Base-by-base conservation (phyloP, 2,113 vertebrate genomes). In the Danionella cerebrum region DNA sequence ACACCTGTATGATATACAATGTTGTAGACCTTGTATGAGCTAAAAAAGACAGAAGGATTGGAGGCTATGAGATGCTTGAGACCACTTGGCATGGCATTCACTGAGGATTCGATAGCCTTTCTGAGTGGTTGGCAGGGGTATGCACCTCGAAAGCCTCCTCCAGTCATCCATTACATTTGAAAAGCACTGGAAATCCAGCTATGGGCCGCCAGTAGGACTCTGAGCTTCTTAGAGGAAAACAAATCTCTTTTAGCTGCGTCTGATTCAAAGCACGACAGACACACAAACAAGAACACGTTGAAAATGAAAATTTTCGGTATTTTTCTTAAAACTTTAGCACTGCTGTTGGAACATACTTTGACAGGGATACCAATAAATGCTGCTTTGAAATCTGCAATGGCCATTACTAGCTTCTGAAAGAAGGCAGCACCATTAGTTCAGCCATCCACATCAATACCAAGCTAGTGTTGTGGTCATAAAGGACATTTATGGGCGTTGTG, bases 191-290 rank as follows among this genome's bases (percentile, higher is more conserved):
- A 66, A 73, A 73, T 63, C 54, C 72, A 45, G 66, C 81, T 81
- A 73, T 66, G 47, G 70, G 76, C 68, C 71, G 76, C 75, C 80
- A 78, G 81, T 77, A 80, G 74, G 64, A 47, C 70, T 71, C 76
- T 82, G 80, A 83, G 45, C 73, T 59, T 71, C 72, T 78, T 76
- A 72, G 76, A 83, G 76, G 76, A 83, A 75, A 80, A 76, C 76
- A 62, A 51, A 57, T 67, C 66, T 53, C 24, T 74, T 47, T 48
- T 65, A 70, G 33, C 48, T 31, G 52, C 39, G 27, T 27, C n/a
- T 52, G 52, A 29, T 67, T 36, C 21, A 22, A 21, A 21, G 35
- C 39, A 24, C 35, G 24, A 45, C 33, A 54, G 25, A 18, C 16
- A 18, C 24, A 50, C 25, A 41, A 44, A 51, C 18, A 66, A 39